Evolutionary conservation across 2,113 vertebrate genomes (phyloP).

Genomic region (Cisticola juncidis): DNA sequence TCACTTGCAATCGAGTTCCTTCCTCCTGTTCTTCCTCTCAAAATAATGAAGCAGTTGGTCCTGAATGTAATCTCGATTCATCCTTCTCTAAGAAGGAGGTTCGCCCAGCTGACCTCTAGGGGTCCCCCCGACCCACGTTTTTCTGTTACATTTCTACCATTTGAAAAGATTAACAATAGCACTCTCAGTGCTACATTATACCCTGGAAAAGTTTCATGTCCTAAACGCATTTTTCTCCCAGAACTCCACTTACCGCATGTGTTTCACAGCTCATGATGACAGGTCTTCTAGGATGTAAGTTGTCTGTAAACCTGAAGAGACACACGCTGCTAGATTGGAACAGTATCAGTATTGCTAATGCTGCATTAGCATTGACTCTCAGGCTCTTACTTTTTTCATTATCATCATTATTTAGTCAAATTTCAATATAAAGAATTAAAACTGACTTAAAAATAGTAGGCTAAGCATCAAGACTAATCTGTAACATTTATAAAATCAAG

Average conservation of each 20-base stretch:
- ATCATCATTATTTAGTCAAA: not conserved
- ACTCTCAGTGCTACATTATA: not conserved
- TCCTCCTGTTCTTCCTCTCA: not conserved
- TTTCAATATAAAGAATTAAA: not conserved
- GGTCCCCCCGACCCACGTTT: not conserved
- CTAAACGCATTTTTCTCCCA: not conserved
- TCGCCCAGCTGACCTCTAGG: not conserved
- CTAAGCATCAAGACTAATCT: not conserved
- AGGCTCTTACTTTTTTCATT: not conserved
- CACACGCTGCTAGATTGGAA: not conserved
- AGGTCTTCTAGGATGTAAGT: not conserved
- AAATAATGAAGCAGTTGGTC: not conserved
- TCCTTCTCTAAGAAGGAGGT: not conserved
- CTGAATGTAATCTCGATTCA: not conserved
- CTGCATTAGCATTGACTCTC: not conserved
- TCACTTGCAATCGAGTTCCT: not conserved
- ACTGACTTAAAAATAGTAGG: not conserved
- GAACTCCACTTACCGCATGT: not conserved
- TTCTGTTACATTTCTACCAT: fast-evolving
- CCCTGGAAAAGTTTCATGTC: not conserved
- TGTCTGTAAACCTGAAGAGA: not conserved
- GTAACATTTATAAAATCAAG: not conserved
- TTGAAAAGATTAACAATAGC: not conserved
- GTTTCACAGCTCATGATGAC: not conserved
- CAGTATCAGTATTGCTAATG: not conserved